phyloP scores from a whole-genome alignment of 1,140 invertebrate genomes.

The Nephila pilipes region DNA sequence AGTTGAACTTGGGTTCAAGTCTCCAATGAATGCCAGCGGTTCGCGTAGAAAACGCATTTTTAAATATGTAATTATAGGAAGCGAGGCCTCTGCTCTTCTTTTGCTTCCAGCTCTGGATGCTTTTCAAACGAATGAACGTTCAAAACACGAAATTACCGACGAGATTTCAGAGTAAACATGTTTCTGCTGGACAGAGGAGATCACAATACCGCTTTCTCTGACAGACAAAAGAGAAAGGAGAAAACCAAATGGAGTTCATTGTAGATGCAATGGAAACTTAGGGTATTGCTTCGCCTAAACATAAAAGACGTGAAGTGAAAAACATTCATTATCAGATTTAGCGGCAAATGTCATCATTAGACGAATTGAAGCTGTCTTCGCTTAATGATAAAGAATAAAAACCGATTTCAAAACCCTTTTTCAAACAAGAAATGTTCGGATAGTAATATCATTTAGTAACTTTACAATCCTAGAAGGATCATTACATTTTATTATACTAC shows the following conservation, averaged over 20 bases:
- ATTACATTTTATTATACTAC: too few relatives aligned
- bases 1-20: conserved; percentile 66
- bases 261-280: not conserved
- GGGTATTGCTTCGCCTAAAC: not conserved
- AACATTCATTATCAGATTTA: not conserved
- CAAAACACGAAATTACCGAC: conserved; percentile 25
- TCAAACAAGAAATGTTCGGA: too few relatives aligned
- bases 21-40: conserved; percentile 40
- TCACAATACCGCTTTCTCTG: not conserved
- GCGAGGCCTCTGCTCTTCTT: conserved; percentile 20
- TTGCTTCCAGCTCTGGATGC: conserved; percentile 1
- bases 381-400: too few relatives aligned
- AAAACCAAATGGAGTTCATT: not conserved
- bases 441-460: too few relatives aligned
- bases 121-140: not conserved
- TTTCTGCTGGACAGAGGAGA: not conserved
- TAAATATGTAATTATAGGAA: conserved; percentile 57
- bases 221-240: not conserved
- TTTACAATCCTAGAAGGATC: too few relatives aligned
- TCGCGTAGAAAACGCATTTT: conserved; percentile 21
- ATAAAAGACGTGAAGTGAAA: not conserved
- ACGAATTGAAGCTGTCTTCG: not conserved
- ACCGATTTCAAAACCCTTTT: too few relatives aligned
- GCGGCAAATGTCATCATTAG: not conserved
- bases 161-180: conserved; percentile 23